Percentiles rank a stretch among this genome's conserved stretches.
Evolutionary conservation across 2,888 invertebrate species (phyloP).

Genomic region (Ennomos fuscantarius): DNA sequence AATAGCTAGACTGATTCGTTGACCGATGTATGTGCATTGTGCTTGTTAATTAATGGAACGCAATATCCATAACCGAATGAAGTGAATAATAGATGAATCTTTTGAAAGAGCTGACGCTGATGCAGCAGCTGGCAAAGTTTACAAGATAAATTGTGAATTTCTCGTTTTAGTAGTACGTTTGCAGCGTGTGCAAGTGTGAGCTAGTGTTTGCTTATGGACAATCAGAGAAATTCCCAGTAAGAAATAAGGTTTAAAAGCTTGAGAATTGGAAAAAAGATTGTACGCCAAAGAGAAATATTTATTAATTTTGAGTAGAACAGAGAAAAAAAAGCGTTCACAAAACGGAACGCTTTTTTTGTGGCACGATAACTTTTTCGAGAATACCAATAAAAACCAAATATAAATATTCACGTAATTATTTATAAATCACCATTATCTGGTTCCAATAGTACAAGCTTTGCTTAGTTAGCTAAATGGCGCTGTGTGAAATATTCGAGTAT

Average conservation of each 20-base stretch:
- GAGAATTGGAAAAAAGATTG: conserved; percentile 11
- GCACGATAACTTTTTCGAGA: not conserved
- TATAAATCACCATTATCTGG: no score
- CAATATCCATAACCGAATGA: not conserved
- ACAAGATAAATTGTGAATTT: conserved; percentile 25
- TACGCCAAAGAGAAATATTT: not conserved
- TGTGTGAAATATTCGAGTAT: no score
- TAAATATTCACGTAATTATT: no score
- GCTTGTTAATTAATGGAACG: no score
- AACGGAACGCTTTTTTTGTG: not conserved
- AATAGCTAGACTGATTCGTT: no score
- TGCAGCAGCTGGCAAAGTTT: conserved; percentile 19
- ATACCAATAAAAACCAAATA: no score
- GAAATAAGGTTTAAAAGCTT: conserved; percentile 15
- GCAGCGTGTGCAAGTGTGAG: conserved; percentile 13
- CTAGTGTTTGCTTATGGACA: conserved; percentile 28
- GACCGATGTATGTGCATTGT: no score
- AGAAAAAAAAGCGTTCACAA: no score
- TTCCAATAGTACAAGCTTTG: no score
- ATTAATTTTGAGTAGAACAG: conserved; percentile 10
- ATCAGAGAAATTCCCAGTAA: conserved; percentile 11
- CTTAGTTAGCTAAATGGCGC: no score
- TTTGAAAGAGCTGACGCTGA: conserved; percentile 10
- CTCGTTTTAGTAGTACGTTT: conserved; percentile 9
- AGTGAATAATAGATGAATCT: conserved; percentile 19